Percentiles rank a stretch among this genome's conserved stretches.
Evolutionary conservation across 2,888 invertebrate genomes (phyloP).

Genomic region (Eupeodes latifasciatus): DNA sequence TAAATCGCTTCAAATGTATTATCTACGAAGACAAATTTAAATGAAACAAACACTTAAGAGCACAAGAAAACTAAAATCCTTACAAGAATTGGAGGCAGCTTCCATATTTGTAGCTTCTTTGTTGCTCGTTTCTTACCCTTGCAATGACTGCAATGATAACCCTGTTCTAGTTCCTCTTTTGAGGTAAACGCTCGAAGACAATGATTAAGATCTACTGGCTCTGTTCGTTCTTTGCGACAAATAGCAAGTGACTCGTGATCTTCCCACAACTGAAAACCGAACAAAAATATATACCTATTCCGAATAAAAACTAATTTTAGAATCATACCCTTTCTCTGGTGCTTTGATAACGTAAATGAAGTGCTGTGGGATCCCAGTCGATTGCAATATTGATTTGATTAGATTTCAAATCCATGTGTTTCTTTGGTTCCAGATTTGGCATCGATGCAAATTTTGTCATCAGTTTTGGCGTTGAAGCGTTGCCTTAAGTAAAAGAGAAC

Average conservation of each 20-base stretch:
- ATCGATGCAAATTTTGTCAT: conserved; percentile 81
- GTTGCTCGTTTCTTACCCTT: conserved; percentile 93
- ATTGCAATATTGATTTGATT: conserved; percentile 88
- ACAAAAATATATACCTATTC: neutral
- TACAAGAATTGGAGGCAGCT: conserved; percentile 94
- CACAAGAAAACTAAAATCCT: conserved; percentile 73
- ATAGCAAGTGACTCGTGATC: conserved; percentile 91
- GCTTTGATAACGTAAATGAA: conserved; percentile 94
- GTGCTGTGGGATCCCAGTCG: conserved; percentile 97
- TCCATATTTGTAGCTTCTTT: conserved; percentile 96
- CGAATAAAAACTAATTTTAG: neutral
- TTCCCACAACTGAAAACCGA: conserved; percentile 86
- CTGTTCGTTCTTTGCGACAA: conserved; percentile 89
- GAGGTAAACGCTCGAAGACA: conserved; percentile 95
- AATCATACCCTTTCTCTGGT: conserved; percentile 88
- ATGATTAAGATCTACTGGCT: conserved; percentile 92
- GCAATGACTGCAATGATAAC: conserved; percentile 94
- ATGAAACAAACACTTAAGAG: neutral
- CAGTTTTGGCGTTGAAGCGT: conserved; percentile 81
- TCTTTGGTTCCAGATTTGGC: conserved; percentile 81
- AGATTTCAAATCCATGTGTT: conserved; percentile 79
- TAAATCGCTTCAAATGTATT: conserved; percentile 96
- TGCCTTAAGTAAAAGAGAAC: conserved; percentile 77
- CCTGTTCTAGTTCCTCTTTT: conserved; percentile 93
- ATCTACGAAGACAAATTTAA: conserved; percentile 86